Conservation (phyloP, 2,113 vertebrate species). For the Neolamprologus hecqui region DNA sequence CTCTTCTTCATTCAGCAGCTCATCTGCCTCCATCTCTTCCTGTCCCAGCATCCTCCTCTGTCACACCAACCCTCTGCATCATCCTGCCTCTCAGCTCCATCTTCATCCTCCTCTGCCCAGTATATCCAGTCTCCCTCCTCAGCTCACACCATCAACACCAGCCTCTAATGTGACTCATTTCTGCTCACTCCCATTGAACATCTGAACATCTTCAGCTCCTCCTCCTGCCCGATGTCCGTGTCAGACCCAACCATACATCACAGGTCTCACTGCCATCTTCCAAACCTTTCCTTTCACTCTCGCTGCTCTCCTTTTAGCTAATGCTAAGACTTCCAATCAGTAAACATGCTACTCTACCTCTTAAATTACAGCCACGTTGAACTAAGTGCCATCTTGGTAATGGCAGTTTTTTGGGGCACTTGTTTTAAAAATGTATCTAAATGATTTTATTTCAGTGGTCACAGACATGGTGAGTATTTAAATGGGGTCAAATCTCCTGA, state of each 20-base stretch:
- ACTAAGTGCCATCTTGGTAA: neutral
- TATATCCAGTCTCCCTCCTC: neutral
- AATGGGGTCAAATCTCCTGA: neutral
- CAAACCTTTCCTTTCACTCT: neutral
- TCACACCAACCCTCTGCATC: fast-evolving
- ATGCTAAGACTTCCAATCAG: fast-evolving
- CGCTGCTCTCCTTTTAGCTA: fast-evolving
- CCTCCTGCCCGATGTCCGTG: neutral
- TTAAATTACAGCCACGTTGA: neutral
- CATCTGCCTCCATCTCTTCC: neutral
- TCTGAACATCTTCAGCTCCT: neutral
- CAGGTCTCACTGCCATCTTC: neutral
- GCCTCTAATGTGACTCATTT: neutral
- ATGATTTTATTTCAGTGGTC: fast-evolving
- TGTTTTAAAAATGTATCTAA: neutral
- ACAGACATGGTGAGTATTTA: neutral
- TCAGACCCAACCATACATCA: neutral
- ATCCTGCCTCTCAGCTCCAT: neutral
- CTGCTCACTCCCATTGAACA: neutral
- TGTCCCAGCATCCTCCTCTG: neutral
- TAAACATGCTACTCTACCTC: neutral
- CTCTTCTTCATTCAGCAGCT: fast-evolving
- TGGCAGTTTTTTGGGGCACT: neutral
- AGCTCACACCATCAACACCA: neutral
- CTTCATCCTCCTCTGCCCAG: neutral